phyloP scores from a whole-genome alignment of 2,888 invertebrate genomes.

The Zygothrica quintamaculata region DNA sequence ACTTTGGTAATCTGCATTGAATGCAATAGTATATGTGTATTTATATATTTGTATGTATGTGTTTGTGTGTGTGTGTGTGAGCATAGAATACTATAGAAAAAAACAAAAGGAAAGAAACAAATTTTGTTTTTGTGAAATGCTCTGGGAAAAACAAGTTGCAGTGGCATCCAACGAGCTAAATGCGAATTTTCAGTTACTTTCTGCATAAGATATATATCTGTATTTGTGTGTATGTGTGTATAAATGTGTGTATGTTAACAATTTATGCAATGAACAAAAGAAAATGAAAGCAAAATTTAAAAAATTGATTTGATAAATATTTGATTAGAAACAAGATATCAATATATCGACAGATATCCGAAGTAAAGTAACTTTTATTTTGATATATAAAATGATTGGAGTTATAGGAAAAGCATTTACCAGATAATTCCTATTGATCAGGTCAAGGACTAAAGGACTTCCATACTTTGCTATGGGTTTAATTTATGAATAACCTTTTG shows the following conservation, averaged over 20 bases:
- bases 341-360: no score
- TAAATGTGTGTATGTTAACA: slow-evolving; percentile 20
- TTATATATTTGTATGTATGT: slow-evolving; percentile 2
- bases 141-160: slow-evolving; percentile 16
- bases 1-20: slow-evolving; percentile 72
- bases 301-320: no score
- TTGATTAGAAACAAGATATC: no score
- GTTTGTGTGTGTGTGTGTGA: slow-evolving; percentile 58
- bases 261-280: slow-evolving; percentile 43
- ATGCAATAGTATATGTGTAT: slow-evolving; percentile 21
- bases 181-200: slow-evolving; percentile 52
- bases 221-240: slow-evolving; percentile 6
- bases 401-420: no score
- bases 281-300: no score
- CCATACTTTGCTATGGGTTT: no score
- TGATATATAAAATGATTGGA: no score
- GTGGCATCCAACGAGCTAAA: slow-evolving; percentile 17
- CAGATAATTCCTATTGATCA: no score
- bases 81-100: slow-evolving; percentile 40
- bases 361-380: no score
- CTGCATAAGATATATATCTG: slow-evolving; percentile 19
- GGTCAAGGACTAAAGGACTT: no score
- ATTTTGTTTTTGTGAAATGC: slow-evolving; percentile 31
- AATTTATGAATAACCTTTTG: no score
- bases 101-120: slow-evolving; percentile 23